Base-by-base conservation (phyloP, 2,113 vertebrate species). In the Athene noctua region DNA sequence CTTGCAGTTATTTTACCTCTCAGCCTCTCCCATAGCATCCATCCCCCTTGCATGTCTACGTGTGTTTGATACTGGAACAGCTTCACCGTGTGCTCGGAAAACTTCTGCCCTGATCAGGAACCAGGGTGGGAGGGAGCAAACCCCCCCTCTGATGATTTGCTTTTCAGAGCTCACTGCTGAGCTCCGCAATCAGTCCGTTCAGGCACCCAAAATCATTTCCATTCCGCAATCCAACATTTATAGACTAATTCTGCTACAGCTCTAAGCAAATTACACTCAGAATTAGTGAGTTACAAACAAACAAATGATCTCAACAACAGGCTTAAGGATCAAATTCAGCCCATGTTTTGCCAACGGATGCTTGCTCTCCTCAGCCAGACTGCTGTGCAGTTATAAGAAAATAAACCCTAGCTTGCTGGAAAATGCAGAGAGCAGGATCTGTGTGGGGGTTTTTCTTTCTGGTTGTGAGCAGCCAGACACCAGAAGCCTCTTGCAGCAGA, bases 251-350 rank as follows among this genome's bases (percentile, higher is more conserved):
- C 8, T 80, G 71, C 71, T 80, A 73, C 38, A 93, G 84, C 81
- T 95, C 63, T 77, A 74, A 89, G 93, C 84, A 96, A 94, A 95
- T 68, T 79, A 90, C 30, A 18, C 40, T 52, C 55, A 75, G 67
- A 94, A 93, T 94, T 85, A 91, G 85, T 10, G 47, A 68, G 59
- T 68, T 83, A 71, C 59, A 92, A 95, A 94, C 74, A 86, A 95
- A 59, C 75, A 91, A 89, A 83, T 1, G 1, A 91, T 79, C 61
- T 79, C 61, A 93, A 71, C 82, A 75, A 40, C 84, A 88, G 74
- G 81, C 81, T 66, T 70, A 71, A 88, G 55, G 52, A 78, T 82
- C 74, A 82, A 82, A 88, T 88, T 92, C 70, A 90, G 51, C 42
- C 51, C 27, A 5, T 62, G 44, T 65, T 93, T 93, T 93, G 65